Evolutionary conservation across 2,888 invertebrate genomes (phyloP).

Genomic region (Rosalia funebris): DNA sequence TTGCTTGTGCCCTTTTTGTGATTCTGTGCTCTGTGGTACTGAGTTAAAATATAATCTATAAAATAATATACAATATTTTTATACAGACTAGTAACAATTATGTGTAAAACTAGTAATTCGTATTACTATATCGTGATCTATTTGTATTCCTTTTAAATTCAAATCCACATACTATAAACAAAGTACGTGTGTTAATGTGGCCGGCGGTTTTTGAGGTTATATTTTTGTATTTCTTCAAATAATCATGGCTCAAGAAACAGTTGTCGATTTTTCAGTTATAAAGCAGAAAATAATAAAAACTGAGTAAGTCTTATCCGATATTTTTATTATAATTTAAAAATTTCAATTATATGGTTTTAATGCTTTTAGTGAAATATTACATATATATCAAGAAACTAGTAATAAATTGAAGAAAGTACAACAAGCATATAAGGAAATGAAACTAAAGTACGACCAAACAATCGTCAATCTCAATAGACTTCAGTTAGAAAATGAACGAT

Average conservation of each 20-base stretch:
- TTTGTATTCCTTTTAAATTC: no score
- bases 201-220: conserved; percentile 21
- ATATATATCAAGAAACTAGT: conserved; percentile 41
- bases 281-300: conserved; percentile 54
- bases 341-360: conserved; percentile 24
- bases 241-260: conserved; percentile 21
- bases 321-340: not conserved
- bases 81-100: no score
- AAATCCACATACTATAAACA: no score
- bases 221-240: not conserved
- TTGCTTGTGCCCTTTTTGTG: no score
- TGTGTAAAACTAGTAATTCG: no score
- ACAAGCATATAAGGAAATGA: conserved; percentile 39
- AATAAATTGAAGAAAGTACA: conserved; percentile 41
- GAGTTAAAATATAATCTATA: no score
- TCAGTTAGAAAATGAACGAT: conserved; percentile 45
- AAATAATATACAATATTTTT: no score
- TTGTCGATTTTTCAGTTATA: conserved; percentile 41
- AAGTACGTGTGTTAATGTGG: no score
- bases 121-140: no score
- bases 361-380: conserved; percentile 51
- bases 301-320: conserved; percentile 45
- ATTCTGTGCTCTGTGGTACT: no score
- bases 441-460: conserved; percentile 35
- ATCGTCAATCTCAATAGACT: conserved; percentile 34